These are phyloP conservation scores for Serilophus lunatus DNA, from an alignment of 2,113 vertebrate species.

Conservation along the genomic window DNA sequence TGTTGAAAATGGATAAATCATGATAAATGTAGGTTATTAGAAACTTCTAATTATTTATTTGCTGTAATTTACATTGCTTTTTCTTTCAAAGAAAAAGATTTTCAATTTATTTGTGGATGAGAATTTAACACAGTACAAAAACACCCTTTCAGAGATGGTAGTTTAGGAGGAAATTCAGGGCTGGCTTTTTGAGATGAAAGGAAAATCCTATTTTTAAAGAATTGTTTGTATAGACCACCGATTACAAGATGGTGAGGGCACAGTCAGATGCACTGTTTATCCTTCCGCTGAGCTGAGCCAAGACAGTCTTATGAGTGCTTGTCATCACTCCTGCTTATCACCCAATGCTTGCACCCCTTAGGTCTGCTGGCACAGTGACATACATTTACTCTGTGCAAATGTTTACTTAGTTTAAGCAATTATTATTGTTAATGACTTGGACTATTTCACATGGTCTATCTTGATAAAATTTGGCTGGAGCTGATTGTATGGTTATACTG, in stretches of 20 bases:
- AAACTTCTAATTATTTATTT: background rate
- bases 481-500: background rate
- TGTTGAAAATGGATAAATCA: background rate
- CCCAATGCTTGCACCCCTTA: background rate
- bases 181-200: background rate
- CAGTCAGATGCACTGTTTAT: background rate
- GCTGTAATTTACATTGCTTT: background rate
- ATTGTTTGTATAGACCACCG: background rate
- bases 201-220: background rate
- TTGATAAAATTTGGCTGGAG: background rate
- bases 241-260: background rate
- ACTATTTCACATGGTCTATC: background rate
- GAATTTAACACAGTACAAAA: background rate
- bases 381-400: background rate
- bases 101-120: background rate
- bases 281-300: background rate
- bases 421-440: background rate
- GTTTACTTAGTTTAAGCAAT: background rate
- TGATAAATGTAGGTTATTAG: background rate
- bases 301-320: background rate
- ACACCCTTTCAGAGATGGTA: background rate
- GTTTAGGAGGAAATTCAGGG: fast-evolving
- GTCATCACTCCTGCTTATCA: background rate
- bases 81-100: background rate
- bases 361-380: background rate